Base-by-base conservation (phyloP, 1,140 invertebrate species). In the Bactericera cockerelli region DNA sequence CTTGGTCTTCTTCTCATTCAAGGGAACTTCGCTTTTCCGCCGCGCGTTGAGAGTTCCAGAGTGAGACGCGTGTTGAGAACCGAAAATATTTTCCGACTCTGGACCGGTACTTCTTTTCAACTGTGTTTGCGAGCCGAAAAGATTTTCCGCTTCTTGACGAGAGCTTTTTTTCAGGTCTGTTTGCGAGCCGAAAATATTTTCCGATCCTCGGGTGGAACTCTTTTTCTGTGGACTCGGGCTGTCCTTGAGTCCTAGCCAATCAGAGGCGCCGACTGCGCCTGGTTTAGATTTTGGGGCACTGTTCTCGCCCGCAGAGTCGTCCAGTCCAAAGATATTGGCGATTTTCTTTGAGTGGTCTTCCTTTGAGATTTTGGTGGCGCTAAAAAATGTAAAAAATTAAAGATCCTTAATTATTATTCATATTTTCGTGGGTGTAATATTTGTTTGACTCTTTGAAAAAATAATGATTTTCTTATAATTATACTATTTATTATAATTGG, bases 181-280 rank as follows among this genome's bases (percentile, higher is more conserved):
- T 31, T 31, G 4, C 13, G 28, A 13, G 4, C 28, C 13, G 4
- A 4, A 4, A 4, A 49, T 4, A 49, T 49, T 49, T 49, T n/a
- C 42, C 10, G 16, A 16, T 10, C 10, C 10, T 10, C 16, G 33
- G 10, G 16, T 11, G 22, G 4, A 4, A 19, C 3, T n/a, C 28
- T 31, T 31, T 31, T 31, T 31, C 28, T 31, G 28, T 13, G 28
- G 28, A 49, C n/a, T 49, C 3, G 42, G 42, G 19, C 42, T 49
- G 42, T 49, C 42, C 22, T 49, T 49, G n/a, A 49, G 22, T 4
- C 42, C 42, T n/a, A 49, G 19, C 42, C 42, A 49, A 49, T 49
- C 42, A 8, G 42, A 49, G 6, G 42, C n/a, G 22, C 19, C 19
- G 22, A 8, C 19, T 4, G n/a, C 19, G n/a, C 3, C n/a, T 6